These are phyloP conservation scores for Aptenodytes patagonicus DNA, from an alignment of 2,113 vertebrate genomes.

Conservation along the genomic window DNA sequence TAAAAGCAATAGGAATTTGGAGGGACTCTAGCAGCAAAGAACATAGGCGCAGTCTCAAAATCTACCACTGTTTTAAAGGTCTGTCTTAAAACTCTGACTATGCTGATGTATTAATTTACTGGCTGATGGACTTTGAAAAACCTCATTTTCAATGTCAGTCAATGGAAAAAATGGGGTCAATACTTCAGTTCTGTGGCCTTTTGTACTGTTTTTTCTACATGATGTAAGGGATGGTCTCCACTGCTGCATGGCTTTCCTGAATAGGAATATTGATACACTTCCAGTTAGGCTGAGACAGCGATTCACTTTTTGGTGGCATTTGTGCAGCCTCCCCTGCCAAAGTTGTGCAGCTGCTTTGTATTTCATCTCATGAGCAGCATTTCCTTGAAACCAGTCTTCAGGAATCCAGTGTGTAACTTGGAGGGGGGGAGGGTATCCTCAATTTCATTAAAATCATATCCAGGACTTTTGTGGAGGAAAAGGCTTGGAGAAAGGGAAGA, in stretches of 20 bases:
- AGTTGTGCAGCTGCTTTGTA: conserved; percentile 57
- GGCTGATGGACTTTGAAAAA: background rate
- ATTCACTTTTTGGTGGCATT: conserved; percentile 29
- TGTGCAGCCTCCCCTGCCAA: background rate
- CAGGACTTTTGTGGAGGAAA: conserved; percentile 15
- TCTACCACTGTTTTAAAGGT: background rate
- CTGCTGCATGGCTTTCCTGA: background rate
- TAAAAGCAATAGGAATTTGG: background rate
- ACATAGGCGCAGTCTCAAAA: background rate
- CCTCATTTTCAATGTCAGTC: background rate
- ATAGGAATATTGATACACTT: background rate
- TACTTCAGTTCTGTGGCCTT: background rate
- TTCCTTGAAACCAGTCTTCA: conserved; percentile 33
- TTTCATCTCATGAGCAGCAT: conserved; percentile 3
- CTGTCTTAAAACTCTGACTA: background rate
- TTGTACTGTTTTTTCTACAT: background rate
- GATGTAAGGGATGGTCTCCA: background rate
- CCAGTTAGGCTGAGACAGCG: conserved; percentile 21
- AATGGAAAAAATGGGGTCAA: background rate
- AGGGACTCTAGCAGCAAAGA: background rate
- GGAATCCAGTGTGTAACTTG: conserved; percentile 15
- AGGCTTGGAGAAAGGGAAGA: background rate
- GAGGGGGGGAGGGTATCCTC: background rate
- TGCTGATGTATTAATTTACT: background rate
- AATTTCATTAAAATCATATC: conserved; percentile 18